phyloP scores from a whole-genome alignment of 2,797 vertebrate genomes.

The Remorina albescens region DNA sequence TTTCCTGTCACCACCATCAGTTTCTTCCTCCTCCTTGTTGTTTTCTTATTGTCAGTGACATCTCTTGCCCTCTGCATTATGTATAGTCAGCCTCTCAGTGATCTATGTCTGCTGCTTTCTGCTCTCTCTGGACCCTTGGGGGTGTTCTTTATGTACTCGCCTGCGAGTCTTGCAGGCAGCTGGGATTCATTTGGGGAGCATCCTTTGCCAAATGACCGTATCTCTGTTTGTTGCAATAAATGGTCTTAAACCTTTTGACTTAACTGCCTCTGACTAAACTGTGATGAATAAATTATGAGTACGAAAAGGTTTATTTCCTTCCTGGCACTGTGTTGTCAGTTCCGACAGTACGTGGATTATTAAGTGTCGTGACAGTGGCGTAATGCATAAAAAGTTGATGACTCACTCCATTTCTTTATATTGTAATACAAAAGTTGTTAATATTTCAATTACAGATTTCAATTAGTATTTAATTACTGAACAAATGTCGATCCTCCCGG shows the following conservation, averaged over 20 bases:
- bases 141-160: constrained; percentile 43
- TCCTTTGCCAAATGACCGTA: constrained; percentile 30
- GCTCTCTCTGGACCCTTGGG: constrained; percentile 37
- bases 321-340: constrained; percentile 20
- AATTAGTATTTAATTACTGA: not conserved
- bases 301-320: constrained; percentile 29
- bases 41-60: constrained; percentile 26
- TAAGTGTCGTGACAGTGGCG: constrained; percentile 8
- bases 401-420: not conserved
- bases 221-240: constrained; percentile 36
- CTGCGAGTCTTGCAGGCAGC: constrained; percentile 23
- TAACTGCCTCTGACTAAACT: constrained; percentile 21
- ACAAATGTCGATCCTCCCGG: not conserved
- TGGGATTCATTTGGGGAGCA: constrained; percentile 31
- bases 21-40: constrained; percentile 19
- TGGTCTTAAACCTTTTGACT: constrained; percentile 29
- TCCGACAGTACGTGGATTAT: constrained; percentile 4
- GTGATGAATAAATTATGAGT: constrained; percentile 46
- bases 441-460: not conserved
- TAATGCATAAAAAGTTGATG: constrained; percentile 9
- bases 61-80: constrained; percentile 50
- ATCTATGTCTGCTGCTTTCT: constrained; percentile 37
- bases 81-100: constrained; percentile 47
- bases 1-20: not conserved
- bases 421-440: not conserved